Conservation (phyloP, 2,113 vertebrate genomes). For the Anguilla rostrata region DNA sequence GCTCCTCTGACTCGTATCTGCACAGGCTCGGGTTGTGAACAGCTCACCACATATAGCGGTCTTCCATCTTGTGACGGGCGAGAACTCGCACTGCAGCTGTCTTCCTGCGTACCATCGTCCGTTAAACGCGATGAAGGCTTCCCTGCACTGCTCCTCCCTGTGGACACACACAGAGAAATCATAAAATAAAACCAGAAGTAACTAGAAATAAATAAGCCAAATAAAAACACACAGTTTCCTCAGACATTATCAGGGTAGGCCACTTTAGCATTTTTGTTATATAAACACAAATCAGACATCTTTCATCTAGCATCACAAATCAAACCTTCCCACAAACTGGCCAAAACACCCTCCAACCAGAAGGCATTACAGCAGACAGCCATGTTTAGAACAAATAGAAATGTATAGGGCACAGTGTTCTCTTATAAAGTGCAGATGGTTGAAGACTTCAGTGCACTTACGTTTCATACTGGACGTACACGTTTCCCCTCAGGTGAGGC, state of each 20-base stretch:
- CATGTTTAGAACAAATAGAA: no score
- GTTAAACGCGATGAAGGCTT: slow-evolving; percentile 87
- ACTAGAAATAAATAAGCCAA: no score
- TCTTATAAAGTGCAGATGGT: background rate
- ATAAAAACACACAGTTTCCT: no score
- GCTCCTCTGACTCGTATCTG: no score
- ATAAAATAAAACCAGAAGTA: no score
- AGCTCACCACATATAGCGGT: slow-evolving; percentile 92
- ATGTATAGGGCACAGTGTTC: background rate
- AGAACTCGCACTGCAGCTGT: slow-evolving; percentile 94
- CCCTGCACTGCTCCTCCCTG: slow-evolving; percentile 90
- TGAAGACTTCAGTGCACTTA: slow-evolving; percentile 66
- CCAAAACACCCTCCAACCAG: background rate
- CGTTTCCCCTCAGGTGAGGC: slow-evolving; percentile 93
- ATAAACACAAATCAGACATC: no score
- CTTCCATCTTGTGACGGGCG: slow-evolving; percentile 95
- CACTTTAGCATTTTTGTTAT: no score
- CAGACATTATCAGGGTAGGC: no score
- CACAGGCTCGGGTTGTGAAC: no score
- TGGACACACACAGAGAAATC: slow-evolving; percentile 3
- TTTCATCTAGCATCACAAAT: no score
- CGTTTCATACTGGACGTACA: slow-evolving; percentile 93
- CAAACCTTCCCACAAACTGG: no score
- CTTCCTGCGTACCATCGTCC: slow-evolving; percentile 93
- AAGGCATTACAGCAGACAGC: background rate